Evolutionary conservation across 2,113 vertebrate genomes (phyloP), one percentile per base, ranked within the genome.

Genomic region (Bettongia penicillata): DNA sequence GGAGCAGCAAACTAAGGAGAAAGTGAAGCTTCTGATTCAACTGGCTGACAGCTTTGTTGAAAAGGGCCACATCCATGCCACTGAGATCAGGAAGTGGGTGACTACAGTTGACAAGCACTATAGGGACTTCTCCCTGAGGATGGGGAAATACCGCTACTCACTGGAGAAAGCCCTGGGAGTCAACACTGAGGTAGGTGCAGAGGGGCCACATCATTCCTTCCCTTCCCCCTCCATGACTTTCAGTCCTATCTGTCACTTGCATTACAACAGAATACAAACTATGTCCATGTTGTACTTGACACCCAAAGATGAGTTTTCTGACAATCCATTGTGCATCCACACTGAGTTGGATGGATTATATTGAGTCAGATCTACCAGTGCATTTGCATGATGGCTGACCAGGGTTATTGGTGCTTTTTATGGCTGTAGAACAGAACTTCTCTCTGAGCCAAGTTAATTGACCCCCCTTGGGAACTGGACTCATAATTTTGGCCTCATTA

Each of bases 11-110:
- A 99, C 99, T 26, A 99, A 99, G 98, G 99, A 99, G 98, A 99
- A 99, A 97, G 99, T 99, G 98, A 99, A 99, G 98, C 99, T 99
- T 96, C 99, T 99, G 98, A 99, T 99, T 98, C 99, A 99, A 98
- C 97, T 99, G 98, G 99, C 99, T 0, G 99, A 99, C 98, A 99
- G 99, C 97, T 99, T 99, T 97, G 99, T 99, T 98, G 99, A 99
- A 97, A 99, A 99, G 96, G 99, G 99, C 90, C 99, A 99, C 48
- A 99, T 99, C 91, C 99, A 99, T 0, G 99, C 99, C 96, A 99
- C 98, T 0, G 99, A 99, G 98, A 99, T 99, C 98, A 99, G 99
- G 98, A 99, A 99, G 89, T 99, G 99, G 99, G 99, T 99, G 96
- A 99, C 99, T 96, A 99, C 99, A 0, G 99, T 99, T 96, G 99